phyloP scores from a whole-genome alignment of 2,888 invertebrate species.

The Aphodius granarius region DNA sequence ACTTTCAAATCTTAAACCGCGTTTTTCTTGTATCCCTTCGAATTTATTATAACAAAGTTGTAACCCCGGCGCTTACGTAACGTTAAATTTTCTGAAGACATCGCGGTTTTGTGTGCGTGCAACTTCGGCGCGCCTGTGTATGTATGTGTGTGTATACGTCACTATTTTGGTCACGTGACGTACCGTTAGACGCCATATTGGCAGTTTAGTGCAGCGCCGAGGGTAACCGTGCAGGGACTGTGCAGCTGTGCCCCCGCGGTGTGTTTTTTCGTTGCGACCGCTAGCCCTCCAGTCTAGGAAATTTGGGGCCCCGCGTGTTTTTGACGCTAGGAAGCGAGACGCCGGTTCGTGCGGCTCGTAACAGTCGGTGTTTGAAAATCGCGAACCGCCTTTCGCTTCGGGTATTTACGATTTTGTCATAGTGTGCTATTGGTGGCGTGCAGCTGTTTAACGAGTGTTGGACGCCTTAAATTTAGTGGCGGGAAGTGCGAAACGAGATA shows the following conservation, averaged over 20 bases:
- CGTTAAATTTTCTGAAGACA: slow-evolving; percentile 51
- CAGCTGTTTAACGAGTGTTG: slow-evolving; percentile 50
- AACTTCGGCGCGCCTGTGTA: not conserved
- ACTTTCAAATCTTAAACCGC: slow-evolving; percentile 26
- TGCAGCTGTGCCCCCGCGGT: slow-evolving; percentile 24
- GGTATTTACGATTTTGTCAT: slow-evolving; percentile 53
- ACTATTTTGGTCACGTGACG: slow-evolving; percentile 61
- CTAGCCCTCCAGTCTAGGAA: not conserved
- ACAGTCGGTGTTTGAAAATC: slow-evolving; percentile 48
- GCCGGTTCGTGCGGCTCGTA: slow-evolving; percentile 16
- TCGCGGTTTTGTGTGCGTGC: slow-evolving; percentile 44
- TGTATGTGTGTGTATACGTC: slow-evolving; percentile 46
- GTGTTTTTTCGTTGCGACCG: slow-evolving; percentile 34
- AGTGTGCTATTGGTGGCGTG: slow-evolving; percentile 52
- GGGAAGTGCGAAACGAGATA: slow-evolving; percentile 38
- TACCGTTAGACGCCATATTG: slow-evolving; percentile 62
- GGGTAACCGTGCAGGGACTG: slow-evolving; percentile 55
- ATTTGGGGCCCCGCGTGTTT: not conserved
- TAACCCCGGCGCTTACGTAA: slow-evolving; percentile 54
- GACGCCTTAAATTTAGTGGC: slow-evolving; percentile 39
- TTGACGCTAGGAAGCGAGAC: not conserved
- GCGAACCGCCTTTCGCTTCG: slow-evolving; percentile 50
- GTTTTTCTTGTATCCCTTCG: not conserved
- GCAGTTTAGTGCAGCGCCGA: slow-evolving; percentile 57
- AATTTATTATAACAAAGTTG: too few relatives aligned